Conservation (phyloP, 2,888 invertebrate genomes). For the Lacanobia oleracea region DNA sequence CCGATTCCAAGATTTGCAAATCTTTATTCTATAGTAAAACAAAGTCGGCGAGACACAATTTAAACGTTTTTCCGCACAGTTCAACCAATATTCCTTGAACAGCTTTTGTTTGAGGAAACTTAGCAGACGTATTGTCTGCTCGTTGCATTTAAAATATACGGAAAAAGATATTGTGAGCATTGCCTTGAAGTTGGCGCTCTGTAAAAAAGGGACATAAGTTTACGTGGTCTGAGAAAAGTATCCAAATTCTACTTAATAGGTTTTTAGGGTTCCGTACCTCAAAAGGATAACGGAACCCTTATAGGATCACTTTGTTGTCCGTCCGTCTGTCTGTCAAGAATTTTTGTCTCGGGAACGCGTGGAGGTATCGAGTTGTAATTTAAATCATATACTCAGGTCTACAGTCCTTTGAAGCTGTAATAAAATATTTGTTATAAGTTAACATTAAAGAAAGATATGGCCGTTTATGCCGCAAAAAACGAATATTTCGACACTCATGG, state of each 20-base stretch:
- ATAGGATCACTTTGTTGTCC: no score
- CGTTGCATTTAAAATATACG: conserved; percentile 35
- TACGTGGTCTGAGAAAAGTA: background rate
- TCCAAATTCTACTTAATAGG: background rate
- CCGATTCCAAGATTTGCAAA: conserved; percentile 12
- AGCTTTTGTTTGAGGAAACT: conserved; percentile 47
- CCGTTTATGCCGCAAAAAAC: no score
- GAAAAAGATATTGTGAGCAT: conserved; percentile 13
- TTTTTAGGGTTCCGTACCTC: no score
- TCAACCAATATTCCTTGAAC: conserved; percentile 40
- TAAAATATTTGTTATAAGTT: no score
- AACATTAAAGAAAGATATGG: no score
- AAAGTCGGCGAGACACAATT: conserved; percentile 27
- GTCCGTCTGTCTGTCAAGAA: no score
- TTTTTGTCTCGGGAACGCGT: no score
- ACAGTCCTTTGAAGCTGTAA: no score
- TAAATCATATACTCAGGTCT: no score
- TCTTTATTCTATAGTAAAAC: conserved; percentile 5
- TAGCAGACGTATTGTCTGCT: conserved; percentile 51
- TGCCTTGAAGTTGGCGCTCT: conserved; percentile 6
- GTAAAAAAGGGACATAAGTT: conserved; percentile 2
- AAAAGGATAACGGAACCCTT: no score
- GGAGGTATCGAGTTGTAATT: no score
- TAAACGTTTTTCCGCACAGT: conserved; percentile 39
- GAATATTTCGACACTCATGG: no score